Base-by-base conservation (phyloP, 2,797 vertebrate genomes). In the Astyanax mexicanus region DNA sequence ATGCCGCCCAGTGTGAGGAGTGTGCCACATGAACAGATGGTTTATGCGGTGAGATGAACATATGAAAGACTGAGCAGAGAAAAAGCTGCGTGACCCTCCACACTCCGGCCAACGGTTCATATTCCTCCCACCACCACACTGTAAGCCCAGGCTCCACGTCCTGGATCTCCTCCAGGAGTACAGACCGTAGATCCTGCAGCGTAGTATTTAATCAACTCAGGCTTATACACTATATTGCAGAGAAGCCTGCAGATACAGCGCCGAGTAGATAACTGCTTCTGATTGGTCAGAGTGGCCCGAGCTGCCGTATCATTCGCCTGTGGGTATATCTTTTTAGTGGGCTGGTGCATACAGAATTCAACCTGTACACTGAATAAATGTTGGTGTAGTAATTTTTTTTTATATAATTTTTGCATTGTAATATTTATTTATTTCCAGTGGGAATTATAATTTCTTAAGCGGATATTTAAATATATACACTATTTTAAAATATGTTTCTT, bases 1-100 rank as follows among this genome's bases (percentile, higher is more conserved):
- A 75, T 44, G 21, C 47, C 8, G 38, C 38, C 35, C 38, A 40
- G 32, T 55, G 45, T 61, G 49, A 69, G 69, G 66, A 38, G 44
- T 45, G 25, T 71, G 68, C 75, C 72, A 54, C 47, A 71, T 72
- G 75, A 81, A 62, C 80, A 75, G 75, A 68, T 75, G 72, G 72
- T 29, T 60, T n/a, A 62, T 57, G 42, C 55, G 60, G 65, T 38
- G 54, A 35, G 47, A 61, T 69, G 71, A 67, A 19, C 75, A 67
- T 55, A 60, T 74, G 66, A 78, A 78, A 65, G 66, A 71, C 69
- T 47, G 42, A 47, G 44, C 45, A 42, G 61, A 37, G 3, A 12
- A 51, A 68, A 35, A 68, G 27, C 27, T 27, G 54, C 54, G 44
- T 72, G 65, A 75, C 54, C 64, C 25, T 42, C 71, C 42, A 72